These are phyloP conservation scores for Ochropleura plecta DNA, from an alignment of 2,888 invertebrate species.

Conservation along the genomic window DNA sequence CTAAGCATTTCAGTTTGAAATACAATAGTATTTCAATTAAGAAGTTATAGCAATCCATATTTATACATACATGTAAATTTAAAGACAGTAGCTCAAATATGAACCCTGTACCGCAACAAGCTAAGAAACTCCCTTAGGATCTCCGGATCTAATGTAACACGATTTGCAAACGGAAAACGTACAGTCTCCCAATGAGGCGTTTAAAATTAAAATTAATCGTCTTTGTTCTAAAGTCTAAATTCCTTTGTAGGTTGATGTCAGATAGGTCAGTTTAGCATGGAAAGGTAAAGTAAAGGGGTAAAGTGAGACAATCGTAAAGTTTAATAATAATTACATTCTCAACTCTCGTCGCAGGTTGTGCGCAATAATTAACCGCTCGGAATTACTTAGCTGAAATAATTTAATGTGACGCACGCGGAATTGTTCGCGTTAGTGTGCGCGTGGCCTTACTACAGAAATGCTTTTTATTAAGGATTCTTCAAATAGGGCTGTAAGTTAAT, in stretches of 20 bases:
- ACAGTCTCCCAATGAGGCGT: slow-evolving; percentile 13
- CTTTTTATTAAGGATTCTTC: slow-evolving; percentile 55
- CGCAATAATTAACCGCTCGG: slow-evolving; percentile 90
- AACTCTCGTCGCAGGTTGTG: slow-evolving; percentile 89
- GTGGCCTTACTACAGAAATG: slow-evolving; percentile 62
- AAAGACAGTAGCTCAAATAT: slow-evolving; percentile 86
- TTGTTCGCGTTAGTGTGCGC: slow-evolving; percentile 73
- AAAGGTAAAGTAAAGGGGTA: slow-evolving; percentile 84
- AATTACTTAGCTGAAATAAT: slow-evolving; percentile 91
- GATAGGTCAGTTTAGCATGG: slow-evolving; percentile 70
- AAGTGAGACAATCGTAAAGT: slow-evolving; percentile 91
- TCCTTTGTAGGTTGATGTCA: slow-evolving; percentile 61
- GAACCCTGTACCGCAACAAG: slow-evolving; percentile 88
- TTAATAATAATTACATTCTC: slow-evolving; percentile 91
- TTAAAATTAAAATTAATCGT: slow-evolving; percentile 39
- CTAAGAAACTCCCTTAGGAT: slow-evolving; percentile 90
- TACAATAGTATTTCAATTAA: slow-evolving; percentile 66
- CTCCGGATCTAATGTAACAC: slow-evolving; percentile 81
- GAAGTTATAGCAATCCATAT: slow-evolving; percentile 54
- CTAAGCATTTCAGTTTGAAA: slow-evolving; percentile 13
- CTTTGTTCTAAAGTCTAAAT: slow-evolving; percentile 62
- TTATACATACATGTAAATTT: slow-evolving; percentile 79
- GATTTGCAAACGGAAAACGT: slow-evolving; percentile 65
- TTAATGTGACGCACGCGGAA: slow-evolving; percentile 88
- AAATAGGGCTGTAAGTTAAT: slow-evolving; percentile 20